Evolutionary conservation across 2,113 vertebrate genomes (phyloP), one percentile per base, ranked within the genome.

Genomic region (Alectura lathami): DNA sequence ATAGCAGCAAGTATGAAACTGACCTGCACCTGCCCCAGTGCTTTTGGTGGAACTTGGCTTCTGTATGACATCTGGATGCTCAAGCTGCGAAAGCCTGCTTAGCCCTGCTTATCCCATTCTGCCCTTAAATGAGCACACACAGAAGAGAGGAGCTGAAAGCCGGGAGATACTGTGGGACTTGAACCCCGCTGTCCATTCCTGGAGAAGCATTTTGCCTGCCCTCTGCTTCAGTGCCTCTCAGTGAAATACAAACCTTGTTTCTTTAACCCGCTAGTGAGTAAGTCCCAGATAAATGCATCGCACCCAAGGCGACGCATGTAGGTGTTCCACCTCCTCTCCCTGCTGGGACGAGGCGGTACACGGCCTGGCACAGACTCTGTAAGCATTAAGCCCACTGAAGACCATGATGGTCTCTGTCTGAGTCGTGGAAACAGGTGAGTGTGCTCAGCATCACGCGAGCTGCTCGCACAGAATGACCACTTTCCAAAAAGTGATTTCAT

Each of bases 261-360:
- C 47, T 86, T 68, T 47, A 93, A 12, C 3, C 40, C 60, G 26
- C 21, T n/a, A 21, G 13, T 34, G 10, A 83, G 20, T 48, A 84
- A 72, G 38, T 11, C 48, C 32, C 23, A 75, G 29, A 64, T 40
- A 22, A 1, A 36, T 17, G 11, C 9, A 47, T 17, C 29, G 22
- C 17, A 63, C 32, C 77, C 26, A 82, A 64, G 0, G 8, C 57
- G 34, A 59, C 22, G 15, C 21, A 17, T 57, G 32, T 45, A 47
- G 13, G 8, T 10, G 2, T 57, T 48, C 30, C 29, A 50, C 26
- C 66, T 89, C 29, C 34, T 72, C 53, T 56, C 48, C 23, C 17
- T 17, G n/a, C 12, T 1, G 0, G 47, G 26, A 50, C 70, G 59
- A 74, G n/a, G 17, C 1, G 0, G 21, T 47, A 45, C 42, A 29